Evolutionary conservation across 2,888 invertebrate genomes (phyloP), one percentile per base, ranked within the genome.

Genomic region (Eristalinus aeneus): DNA sequence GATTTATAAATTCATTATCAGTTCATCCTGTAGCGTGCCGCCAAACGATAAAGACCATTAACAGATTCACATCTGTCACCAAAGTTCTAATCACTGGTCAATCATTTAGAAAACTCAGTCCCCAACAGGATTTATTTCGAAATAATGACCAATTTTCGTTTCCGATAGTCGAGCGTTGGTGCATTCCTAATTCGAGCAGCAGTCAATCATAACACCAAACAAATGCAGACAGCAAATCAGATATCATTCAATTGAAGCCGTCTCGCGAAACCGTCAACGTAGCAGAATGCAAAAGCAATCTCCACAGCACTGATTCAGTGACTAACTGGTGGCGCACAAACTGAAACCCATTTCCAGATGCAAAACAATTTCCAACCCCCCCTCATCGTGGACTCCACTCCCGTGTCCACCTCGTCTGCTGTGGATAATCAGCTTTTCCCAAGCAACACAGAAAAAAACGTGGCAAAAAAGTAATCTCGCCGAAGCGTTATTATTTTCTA

Each of bases 331-430:
- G 16, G 46, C 46, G 16, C 46, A 16, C 46, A 46, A 16, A 6
- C 16, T 16, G 39, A 16, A 46, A 16, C 27, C 67, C 22, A 73
- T 77, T 73, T 63, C 27, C 20, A 73, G 36, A 56, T 60, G 54
- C 58, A 56, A 54, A 63, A 36, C 65, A 46, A 83, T 65, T 83
- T 67, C 46, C 65, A 46, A 83, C 60, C 78, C 61, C 46, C 63
- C 71, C 56, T 54, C 58, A 64, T 63, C 75, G 53, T 67, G 46
- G 67, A 11, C 12, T 67, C 23, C 12, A 74, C 56, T 74, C 32
- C 16, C 34, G 36, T 56, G 39, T 58, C 63, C 10, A 60, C 23
- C 60, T 58, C 53, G 23, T 10, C 22, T 60, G 71, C 39, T 58
- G 83, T 71, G 39, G 61, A 79, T 74, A 79, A 74, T 78, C 60